Evolutionary conservation across 2,113 vertebrate genomes (phyloP).

Genomic region (Amphilophus citrinellus): DNA sequence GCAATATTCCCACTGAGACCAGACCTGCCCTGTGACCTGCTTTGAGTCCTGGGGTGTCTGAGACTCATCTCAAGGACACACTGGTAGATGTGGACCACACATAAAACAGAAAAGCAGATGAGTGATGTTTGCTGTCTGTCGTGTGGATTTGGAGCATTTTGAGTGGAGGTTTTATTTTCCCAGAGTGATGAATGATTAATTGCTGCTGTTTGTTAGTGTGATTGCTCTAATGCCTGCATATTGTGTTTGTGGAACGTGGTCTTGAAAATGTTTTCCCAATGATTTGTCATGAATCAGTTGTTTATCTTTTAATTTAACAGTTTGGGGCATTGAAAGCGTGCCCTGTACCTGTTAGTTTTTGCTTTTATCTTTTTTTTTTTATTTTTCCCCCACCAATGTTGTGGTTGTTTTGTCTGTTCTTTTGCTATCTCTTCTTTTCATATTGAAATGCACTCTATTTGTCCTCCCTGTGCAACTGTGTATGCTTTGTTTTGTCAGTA

Average conservation of each 20-base stretch:
- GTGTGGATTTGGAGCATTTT: constrained; percentile 42
- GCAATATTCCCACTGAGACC: constrained; percentile 57
- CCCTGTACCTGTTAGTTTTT: constrained; percentile 29
- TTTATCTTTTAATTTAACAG: constrained; percentile 16
- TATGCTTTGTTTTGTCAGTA: constrained; percentile 28
- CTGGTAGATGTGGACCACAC: constrained; percentile 26
- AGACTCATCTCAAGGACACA: constrained; percentile 62
- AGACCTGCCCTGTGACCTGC: constrained; percentile 59
- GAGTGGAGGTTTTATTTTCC: constrained; percentile 46
- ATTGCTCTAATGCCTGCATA: constrained; percentile 44
- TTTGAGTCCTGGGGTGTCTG: constrained; percentile 40
- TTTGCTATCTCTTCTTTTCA: constrained; percentile 14
- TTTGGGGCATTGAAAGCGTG: constrained; percentile 18
- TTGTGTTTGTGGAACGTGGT: constrained; percentile 56
- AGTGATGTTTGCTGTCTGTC: constrained; percentile 40
- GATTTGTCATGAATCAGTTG: constrained; percentile 10
- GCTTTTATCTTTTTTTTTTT: background rate
- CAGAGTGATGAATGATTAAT: constrained; percentile 63
- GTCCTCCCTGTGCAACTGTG: constrained; percentile 30
- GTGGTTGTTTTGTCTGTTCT: constrained; percentile 7
- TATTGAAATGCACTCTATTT: constrained; percentile 39
- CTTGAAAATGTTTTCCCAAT: constrained; percentile 49
- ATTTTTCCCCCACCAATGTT: background rate
- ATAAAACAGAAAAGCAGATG: constrained; percentile 41
- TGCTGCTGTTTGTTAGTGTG: constrained; percentile 50